These are phyloP conservation scores for Pterocles gutturalis DNA, from an alignment of 2,113 vertebrate genomes.

Conservation along the genomic window DNA sequence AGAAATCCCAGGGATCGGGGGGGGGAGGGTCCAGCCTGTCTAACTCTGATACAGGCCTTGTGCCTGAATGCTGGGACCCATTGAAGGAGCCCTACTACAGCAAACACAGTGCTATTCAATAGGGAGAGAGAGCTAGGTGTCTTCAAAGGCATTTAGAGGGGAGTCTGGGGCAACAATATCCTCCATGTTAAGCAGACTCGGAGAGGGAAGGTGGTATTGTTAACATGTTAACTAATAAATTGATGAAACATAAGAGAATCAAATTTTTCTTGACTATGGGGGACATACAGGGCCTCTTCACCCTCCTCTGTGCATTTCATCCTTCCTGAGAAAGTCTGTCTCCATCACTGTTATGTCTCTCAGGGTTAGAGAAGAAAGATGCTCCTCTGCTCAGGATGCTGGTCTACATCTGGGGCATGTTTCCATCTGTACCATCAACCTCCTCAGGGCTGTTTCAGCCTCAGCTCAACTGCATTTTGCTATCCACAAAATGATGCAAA, in stretches of 20 bases:
- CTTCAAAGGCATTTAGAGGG: background rate
- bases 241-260: background rate
- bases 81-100: background rate
- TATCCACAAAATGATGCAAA: background rate
- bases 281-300: background rate
- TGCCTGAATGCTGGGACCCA: background rate
- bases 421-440: background rate
- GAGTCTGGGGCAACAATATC: background rate
- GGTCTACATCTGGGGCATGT: background rate
- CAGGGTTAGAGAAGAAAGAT: background rate
- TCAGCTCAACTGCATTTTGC: background rate
- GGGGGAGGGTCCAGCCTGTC: background rate
- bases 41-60: background rate
- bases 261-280: background rate
- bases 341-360: background rate
- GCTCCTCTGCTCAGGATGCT: background rate
- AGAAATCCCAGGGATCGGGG: background rate
- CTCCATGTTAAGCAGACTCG: background rate
- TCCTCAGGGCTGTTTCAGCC: background rate
- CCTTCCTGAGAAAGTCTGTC: background rate
- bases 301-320: background rate
- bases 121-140: background rate
- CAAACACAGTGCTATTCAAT: accelerated
- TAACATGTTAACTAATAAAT: background rate
- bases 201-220: background rate